A percentile compares a stretch with the other conserved stretches of the same genome.
These are phyloP conservation scores for Penaeus chinensis DNA, from an alignment of 1,140 invertebrate species.

Conservation along the genomic window DNA sequence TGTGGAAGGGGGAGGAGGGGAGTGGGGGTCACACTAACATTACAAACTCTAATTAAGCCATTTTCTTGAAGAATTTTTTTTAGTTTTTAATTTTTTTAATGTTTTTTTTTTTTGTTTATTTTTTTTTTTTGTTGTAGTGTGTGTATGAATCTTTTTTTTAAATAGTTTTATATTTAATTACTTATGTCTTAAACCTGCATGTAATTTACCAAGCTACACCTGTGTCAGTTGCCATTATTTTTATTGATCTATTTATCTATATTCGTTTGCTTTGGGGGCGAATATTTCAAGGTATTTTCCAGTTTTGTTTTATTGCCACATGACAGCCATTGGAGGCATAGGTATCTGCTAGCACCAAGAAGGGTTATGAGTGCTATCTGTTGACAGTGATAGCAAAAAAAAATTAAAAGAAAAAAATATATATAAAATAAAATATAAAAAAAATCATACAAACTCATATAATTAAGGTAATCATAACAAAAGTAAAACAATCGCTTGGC, in stretches of 20 bases:
- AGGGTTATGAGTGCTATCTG: constrained; percentile 20
- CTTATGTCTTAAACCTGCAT: constrained; percentile 25
- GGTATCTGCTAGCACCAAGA: constrained; percentile 49
- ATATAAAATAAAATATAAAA: no score
- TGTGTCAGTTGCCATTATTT: constrained; percentile 38
- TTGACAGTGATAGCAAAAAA: constrained; percentile 11
- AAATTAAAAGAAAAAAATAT: no score
- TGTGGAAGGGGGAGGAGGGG: no score
- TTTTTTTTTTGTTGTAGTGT: background rate
- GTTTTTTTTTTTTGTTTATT: no score
- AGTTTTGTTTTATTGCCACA: constrained; percentile 35
- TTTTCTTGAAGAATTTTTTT: no score
- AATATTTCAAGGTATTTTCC: background rate
- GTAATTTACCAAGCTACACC: constrained; percentile 38
- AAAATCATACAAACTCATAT: background rate
- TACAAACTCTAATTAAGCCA: no score
- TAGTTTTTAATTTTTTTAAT: no score
- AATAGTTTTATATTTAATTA: constrained; percentile 21
- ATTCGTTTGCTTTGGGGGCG: background rate
- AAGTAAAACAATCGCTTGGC: constrained; percentile 32
- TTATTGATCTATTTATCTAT: background rate
- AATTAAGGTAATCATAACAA: background rate
- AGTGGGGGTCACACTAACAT: no score
- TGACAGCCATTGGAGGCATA: background rate
- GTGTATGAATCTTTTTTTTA: background rate